These are phyloP conservation scores for Daboia siamensis DNA, from an alignment of 2,113 vertebrate genomes.

Conservation along the genomic window DNA sequence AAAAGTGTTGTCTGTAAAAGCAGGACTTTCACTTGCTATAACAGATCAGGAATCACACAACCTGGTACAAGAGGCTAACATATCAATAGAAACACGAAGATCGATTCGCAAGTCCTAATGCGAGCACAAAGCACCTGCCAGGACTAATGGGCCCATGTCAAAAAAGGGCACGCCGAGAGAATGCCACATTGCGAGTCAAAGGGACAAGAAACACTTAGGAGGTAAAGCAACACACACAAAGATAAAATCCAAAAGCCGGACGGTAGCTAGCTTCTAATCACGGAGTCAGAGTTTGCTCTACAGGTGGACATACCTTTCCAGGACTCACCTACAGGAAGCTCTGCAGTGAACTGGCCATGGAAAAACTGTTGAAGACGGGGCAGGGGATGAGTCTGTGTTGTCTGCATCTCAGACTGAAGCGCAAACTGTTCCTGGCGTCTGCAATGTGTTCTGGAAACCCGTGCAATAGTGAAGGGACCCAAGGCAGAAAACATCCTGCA, in stretches of 20 bases:
- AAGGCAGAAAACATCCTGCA: too few species aligned
- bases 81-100: slow-evolving; percentile 55
- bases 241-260: not conserved
- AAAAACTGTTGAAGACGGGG: not conserved
- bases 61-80: slow-evolving; percentile 49
- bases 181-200: slow-evolving; percentile 6
- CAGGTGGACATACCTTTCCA: not conserved
- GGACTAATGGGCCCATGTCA: slow-evolving; percentile 44
- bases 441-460: too few species aligned
- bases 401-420: too few species aligned
- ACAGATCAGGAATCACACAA: slow-evolving; percentile 60
- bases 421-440: too few species aligned
- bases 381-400: too few species aligned
- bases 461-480: too few species aligned
- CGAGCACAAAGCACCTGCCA: slow-evolving; percentile 52
- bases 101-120: slow-evolving; percentile 36
- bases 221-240: slow-evolving; percentile 7
- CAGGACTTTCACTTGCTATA: slow-evolving; percentile 56
- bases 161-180: slow-evolving; percentile 25
- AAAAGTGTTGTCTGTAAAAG: slow-evolving; percentile 64
- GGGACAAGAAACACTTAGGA: slow-evolving; percentile 41
- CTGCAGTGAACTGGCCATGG: not conserved
- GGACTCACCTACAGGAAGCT: not conserved
- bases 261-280: not conserved
- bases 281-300: not conserved